phyloP scores from a whole-genome alignment of 2,797 vertebrate genomes.

The Mus minutoides region DNA sequence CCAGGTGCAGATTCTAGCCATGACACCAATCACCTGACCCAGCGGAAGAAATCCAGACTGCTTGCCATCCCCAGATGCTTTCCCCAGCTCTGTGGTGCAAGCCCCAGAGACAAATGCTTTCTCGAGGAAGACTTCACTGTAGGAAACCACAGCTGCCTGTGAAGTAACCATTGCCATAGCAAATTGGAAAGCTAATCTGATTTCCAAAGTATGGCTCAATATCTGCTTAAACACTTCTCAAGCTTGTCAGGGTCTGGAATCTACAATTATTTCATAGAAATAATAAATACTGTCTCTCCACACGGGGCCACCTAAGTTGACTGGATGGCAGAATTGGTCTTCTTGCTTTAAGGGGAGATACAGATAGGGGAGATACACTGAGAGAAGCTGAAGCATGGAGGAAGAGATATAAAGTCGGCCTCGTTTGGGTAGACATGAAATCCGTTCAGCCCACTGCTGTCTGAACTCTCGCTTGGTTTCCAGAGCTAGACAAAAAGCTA shows the following conservation, averaged over 20 bases:
- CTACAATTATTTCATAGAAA: constrained; percentile 80
- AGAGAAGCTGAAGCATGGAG: not conserved
- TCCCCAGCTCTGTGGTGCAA: constrained; percentile 60
- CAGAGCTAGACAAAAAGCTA: not conserved
- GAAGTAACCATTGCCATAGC: constrained; percentile 83
- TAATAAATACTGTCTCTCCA: constrained; percentile 77
- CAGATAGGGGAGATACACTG: not conserved
- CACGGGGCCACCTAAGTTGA: constrained; percentile 30
- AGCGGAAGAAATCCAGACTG: not conserved
- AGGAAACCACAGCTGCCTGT: constrained; percentile 84
- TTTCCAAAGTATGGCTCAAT: constrained; percentile 83
- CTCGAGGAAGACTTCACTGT: constrained; percentile 81
- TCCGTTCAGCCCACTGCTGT: not conserved
- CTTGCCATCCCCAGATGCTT: not conserved
- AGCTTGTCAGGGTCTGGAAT: constrained; percentile 82
- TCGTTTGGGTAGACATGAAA: not conserved
- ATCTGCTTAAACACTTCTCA: constrained; percentile 85
- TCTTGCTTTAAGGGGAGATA: not conserved
- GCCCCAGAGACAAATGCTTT: constrained; percentile 60
- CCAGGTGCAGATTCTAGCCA: not conserved
- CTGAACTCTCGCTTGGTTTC: constrained; percentile 5
- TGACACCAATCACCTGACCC: not conserved
- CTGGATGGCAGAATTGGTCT: constrained; percentile 53
- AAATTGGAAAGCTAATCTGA: constrained; percentile 85
- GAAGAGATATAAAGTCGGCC: not conserved